phyloP scores from a whole-genome alignment of 92 coral and sea anemone species.

The Bergia sp. region DNA sequence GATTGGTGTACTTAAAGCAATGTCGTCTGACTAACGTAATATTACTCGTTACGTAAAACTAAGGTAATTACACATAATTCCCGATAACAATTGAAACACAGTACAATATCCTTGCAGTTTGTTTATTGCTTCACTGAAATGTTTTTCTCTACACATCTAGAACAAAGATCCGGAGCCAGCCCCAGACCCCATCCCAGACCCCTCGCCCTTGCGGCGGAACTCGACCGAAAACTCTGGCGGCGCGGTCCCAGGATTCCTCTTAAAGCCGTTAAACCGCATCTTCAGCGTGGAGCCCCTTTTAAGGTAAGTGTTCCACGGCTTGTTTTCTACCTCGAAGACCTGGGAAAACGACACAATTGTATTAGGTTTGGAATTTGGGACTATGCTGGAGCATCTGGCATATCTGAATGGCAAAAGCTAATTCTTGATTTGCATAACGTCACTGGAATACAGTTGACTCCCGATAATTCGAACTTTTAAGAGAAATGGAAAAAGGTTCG shows the following conservation, averaged over 20 bases:
- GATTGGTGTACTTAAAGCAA: no score
- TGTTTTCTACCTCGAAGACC: slow-evolving; percentile 42
- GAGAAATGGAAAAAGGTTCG: no score
- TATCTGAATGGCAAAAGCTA: not conserved
- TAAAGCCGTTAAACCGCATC: slow-evolving; percentile 37
- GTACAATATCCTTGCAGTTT: no score
- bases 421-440: not conserved
- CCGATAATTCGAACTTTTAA: no score
- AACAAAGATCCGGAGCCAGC: not conserved
- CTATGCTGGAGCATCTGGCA: not conserved
- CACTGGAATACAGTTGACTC: no score
- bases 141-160: not conserved
- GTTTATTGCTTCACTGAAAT: not conserved
- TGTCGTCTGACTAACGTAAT: no score
- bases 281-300: not conserved
- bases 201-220: slow-evolving; percentile 32
- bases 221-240: slow-evolving; percentile 38
- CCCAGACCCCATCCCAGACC: slow-evolving; percentile 36
- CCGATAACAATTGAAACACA: not conserved
- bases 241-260: not conserved
- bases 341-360: not conserved
- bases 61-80: no score
- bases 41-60: no score
- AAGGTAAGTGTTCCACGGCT: slow-evolving; percentile 9
- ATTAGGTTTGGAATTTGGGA: not conserved